Conservation (phyloP, 2,888 invertebrate species). For the Diloba caeruleocephala region DNA sequence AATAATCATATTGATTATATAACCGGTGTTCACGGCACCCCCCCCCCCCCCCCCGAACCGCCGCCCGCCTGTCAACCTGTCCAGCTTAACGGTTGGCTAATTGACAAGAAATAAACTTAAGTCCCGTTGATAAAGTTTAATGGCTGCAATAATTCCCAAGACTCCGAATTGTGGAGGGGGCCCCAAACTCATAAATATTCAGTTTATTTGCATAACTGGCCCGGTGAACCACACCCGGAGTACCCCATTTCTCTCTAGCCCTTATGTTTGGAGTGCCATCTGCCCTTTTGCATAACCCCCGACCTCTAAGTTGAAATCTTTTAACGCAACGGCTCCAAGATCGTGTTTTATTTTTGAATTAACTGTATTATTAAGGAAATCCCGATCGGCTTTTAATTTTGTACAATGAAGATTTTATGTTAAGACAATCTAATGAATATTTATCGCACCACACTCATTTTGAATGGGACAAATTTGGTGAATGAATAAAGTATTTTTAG, state of each 20-base stretch:
- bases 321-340: slow-evolving; percentile 3
- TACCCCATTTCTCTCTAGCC: not conserved
- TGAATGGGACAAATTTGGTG: slow-evolving; percentile 14
- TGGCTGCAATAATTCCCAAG: slow-evolving; percentile 23
- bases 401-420: slow-evolving; percentile 19
- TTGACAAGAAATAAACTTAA: slow-evolving; percentile 2
- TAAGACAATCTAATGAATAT: slow-evolving; percentile 33
- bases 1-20: not conserved
- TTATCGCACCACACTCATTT: slow-evolving; percentile 23
- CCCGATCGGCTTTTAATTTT: slow-evolving; percentile 18
- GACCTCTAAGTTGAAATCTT: slow-evolving; percentile 10
- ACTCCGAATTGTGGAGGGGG: slow-evolving; percentile 7
- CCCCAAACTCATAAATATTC: slow-evolving; percentile 54
- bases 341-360: slow-evolving; percentile 39
- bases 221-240: not conserved
- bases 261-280: not conserved
- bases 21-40: not conserved
- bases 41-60: not conserved
- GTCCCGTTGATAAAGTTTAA: slow-evolving; percentile 25
- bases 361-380: slow-evolving; percentile 31
- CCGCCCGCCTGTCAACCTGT: not conserved
- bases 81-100: not conserved
- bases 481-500: slow-evolving; percentile 13
- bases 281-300: not conserved
- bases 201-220: slow-evolving; percentile 60